phyloP scores from a whole-genome alignment of 2,797 vertebrate species.

The Notolabrus celidotus region DNA sequence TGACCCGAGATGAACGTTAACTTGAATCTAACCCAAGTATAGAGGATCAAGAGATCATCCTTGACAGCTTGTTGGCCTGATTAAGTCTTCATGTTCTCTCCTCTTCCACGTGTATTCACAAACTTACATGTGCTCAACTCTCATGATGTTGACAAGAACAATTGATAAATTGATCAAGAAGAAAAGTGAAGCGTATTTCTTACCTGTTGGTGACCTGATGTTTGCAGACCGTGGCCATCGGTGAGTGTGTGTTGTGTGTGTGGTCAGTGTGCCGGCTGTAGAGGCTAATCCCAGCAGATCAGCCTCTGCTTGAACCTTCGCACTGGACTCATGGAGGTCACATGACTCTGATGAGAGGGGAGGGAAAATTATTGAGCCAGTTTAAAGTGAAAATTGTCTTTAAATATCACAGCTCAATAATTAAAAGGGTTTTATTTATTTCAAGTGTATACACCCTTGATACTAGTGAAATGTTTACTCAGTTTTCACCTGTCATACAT shows the following conservation, averaged over 20 bases:
- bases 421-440: conserved; percentile 1
- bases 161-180: background rate
- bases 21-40: conserved; percentile 35
- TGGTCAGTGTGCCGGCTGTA: conserved; percentile 29
- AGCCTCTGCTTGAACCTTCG: conserved; percentile 37
- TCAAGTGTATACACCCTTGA: background rate
- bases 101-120: background rate
- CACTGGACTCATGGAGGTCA: conserved; percentile 60
- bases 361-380: conserved; percentile 8
- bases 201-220: conserved; percentile 55
- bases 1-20: conserved; percentile 32
- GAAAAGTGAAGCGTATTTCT: background rate
- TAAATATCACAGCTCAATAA: background rate
- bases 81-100: conserved; percentile 24
- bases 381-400: background rate
- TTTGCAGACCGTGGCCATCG: conserved; percentile 39
- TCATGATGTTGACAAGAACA: background rate
- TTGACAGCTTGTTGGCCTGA: conserved; percentile 45
- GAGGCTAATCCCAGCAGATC: conserved; percentile 77
- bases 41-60: conserved; percentile 78
- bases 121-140: background rate
- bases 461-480: background rate
- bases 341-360: conserved; percentile 52
- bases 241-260: conserved; percentile 10
- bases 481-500: background rate